Conservation (phyloP, 2,113 vertebrate species). For the Heterotis niloticus region DNA sequence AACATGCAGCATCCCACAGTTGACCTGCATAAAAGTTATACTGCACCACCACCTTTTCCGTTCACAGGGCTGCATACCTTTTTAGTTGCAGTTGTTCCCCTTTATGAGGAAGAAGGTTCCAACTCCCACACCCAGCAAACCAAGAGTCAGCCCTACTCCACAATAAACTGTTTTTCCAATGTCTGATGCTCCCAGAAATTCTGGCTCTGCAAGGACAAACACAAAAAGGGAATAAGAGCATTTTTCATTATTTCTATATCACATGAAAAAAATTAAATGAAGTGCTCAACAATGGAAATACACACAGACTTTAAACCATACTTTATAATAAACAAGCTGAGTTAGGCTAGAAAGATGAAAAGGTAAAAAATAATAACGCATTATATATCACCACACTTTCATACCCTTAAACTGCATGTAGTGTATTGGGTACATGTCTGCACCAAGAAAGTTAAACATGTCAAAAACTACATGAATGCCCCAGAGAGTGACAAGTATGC, state of each 20-base stretch:
- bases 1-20: too few species aligned
- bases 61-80: neutral
- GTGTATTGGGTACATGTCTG: too few species aligned
- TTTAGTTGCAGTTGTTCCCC: conserved; percentile 55
- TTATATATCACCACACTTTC: too few species aligned
- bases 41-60: too few species aligned
- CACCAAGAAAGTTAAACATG: too few species aligned
- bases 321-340: too few species aligned
- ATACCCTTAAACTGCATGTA: too few species aligned
- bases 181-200: conserved; percentile 21
- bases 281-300: neutral
- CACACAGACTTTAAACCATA: neutral
- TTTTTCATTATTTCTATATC: neutral
- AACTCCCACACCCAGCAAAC: conserved; percentile 52
- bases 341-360: too few species aligned
- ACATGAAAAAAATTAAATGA: neutral
- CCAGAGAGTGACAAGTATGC: too few species aligned
- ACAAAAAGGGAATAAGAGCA: neutral
- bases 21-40: too few species aligned
- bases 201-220: conserved; percentile 8
- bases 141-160: conserved; percentile 52
- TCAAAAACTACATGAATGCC: too few species aligned
- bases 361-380: too few species aligned
- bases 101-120: conserved; percentile 62
- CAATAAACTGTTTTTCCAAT: conserved; percentile 44